These are phyloP conservation scores for Pseudolycoriella hygida DNA, from an alignment of 2,888 invertebrate genomes.

Conservation along the genomic window DNA sequence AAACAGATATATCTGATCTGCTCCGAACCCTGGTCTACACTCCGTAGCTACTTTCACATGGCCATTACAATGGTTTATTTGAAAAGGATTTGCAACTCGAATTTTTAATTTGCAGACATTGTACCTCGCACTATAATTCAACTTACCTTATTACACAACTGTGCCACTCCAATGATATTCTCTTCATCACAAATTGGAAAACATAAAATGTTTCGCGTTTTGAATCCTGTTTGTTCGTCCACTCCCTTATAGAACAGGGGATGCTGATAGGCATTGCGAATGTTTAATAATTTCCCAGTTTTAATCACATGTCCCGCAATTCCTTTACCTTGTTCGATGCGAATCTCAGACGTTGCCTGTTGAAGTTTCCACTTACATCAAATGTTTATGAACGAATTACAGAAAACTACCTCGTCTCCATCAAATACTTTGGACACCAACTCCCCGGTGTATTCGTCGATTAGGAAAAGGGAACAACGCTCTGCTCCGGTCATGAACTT, in stretches of 20 bases:
- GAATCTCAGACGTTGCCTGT: slow-evolving; percentile 10
- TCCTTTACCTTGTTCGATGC: slow-evolving; percentile 32
- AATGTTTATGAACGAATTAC: too few relatives aligned
- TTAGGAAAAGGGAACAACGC: slow-evolving; percentile 57
- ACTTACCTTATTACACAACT: slow-evolving; percentile 51
- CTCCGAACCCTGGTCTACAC: too few relatives aligned
- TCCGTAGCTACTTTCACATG: too few relatives aligned
- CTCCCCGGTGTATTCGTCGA: slow-evolving; percentile 57
- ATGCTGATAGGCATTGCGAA: slow-evolving; percentile 51
- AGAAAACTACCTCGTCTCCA: slow-evolving; percentile 28
- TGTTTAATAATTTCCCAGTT: slow-evolving; percentile 58
- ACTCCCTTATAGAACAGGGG: slow-evolving; percentile 55
- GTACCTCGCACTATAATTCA: too few relatives aligned
- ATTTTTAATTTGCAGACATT: neutral
- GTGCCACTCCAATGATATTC: slow-evolving; percentile 51
- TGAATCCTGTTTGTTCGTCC: slow-evolving; percentile 55
- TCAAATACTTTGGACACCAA: slow-evolving; percentile 60
- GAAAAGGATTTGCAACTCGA: neutral
- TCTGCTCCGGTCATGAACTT: slow-evolving; percentile 54
- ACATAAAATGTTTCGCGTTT: slow-evolving; percentile 62
- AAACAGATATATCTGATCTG: too few relatives aligned
- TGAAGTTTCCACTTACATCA: too few relatives aligned
- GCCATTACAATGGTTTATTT: too few relatives aligned
- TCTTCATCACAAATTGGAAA: slow-evolving; percentile 67
- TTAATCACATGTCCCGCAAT: slow-evolving; percentile 61